These are phyloP conservation scores for Drosophila bifasciata DNA, from an alignment of 1,140 invertebrate genomes.

Conservation along the genomic window DNA sequence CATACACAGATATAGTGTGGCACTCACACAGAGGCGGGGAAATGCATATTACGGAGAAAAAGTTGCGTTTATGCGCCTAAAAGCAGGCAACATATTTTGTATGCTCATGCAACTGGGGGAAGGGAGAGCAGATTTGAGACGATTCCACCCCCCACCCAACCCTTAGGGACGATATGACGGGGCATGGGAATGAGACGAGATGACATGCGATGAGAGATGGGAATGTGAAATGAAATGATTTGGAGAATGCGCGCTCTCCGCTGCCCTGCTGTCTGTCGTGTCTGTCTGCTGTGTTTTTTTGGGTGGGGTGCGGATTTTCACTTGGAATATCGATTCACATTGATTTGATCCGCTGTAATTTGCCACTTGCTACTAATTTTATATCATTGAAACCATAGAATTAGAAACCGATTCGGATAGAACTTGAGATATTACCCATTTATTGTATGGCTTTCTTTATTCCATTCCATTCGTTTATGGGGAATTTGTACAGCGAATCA, in stretches of 20 bases:
- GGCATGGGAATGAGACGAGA: background rate
- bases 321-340: conserved; percentile 33
- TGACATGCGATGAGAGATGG: too few relatives aligned
- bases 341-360: conserved; percentile 23
- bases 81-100: conserved; percentile 47
- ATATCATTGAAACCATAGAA: too few relatives aligned
- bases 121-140: too few relatives aligned
- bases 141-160: background rate
- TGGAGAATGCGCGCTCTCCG: background rate
- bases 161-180: conserved; percentile 4
- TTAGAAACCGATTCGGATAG: too few relatives aligned
- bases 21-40: conserved; percentile 24
- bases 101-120: conserved; percentile 1
- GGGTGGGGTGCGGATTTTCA: conserved; percentile 2
- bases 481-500: too few relatives aligned
- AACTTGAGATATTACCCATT: too few relatives aligned
- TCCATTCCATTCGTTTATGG: too few relatives aligned
- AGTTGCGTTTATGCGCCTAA: conserved; percentile 60
- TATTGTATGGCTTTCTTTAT: too few relatives aligned
- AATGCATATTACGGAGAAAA: conserved; percentile 47
- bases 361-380: background rate
- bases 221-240: too few relatives aligned
- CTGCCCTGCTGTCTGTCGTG: too few relatives aligned
- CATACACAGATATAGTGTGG: conserved; percentile 21
- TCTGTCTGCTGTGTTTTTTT: background rate